These are phyloP conservation scores for Dione juno DNA, from an alignment of 2,888 invertebrate species.

Conservation along the genomic window DNA sequence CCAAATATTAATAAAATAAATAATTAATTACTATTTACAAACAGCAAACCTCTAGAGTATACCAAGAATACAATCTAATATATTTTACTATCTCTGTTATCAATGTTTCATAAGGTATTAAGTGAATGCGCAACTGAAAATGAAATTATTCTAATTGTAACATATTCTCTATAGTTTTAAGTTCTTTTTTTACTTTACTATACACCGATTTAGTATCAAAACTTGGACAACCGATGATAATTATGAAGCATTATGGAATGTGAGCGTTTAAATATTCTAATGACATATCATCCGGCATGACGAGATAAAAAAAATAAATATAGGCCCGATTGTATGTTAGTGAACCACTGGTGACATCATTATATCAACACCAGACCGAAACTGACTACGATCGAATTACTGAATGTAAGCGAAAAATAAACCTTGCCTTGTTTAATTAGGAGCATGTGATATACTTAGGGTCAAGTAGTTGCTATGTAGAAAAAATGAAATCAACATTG, in stretches of 20 bases:
- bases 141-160: no score
- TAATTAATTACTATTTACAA: not conserved
- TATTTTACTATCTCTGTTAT: constrained; percentile 17
- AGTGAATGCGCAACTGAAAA: no score
- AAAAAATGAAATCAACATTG: no score
- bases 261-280: constrained; percentile 29
- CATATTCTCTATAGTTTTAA: not conserved
- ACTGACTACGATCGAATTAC: constrained; percentile 61
- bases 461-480: constrained; percentile 5
- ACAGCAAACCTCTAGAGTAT: not conserved
- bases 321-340: constrained; percentile 56
- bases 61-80: constrained; percentile 6
- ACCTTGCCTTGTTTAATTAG: constrained; percentile 36
- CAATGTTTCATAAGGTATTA: constrained; percentile 7
- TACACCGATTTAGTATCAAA: not conserved
- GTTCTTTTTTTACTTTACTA: not conserved
- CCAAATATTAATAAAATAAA: no score
- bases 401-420: constrained; percentile 49
- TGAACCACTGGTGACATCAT: constrained; percentile 67
- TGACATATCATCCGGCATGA: constrained; percentile 48
- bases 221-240: constrained; percentile 2
- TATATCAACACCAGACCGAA: constrained; percentile 57
- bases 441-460: constrained; percentile 24
- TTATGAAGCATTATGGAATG: constrained; percentile 6
- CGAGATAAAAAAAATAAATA: constrained; percentile 64